Evolutionary conservation across 2,113 vertebrate genomes (phyloP), one percentile per base, ranked within the genome.

Genomic region (Corythornis madagascariensis): DNA sequence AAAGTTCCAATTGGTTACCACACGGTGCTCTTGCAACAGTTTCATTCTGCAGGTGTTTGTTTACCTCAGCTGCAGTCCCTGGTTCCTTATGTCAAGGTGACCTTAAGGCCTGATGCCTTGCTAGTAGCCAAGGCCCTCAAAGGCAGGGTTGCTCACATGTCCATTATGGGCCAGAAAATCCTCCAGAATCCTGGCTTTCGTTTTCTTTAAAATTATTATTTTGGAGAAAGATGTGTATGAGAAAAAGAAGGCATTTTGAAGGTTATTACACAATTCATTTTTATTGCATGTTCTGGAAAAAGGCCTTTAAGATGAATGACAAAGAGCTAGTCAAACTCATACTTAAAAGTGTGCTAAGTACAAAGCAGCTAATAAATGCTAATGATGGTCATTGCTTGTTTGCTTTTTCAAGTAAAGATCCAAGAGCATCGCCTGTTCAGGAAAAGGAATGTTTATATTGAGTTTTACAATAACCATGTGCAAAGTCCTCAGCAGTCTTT

Each of bases 281-380:
- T 88, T 48, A 33, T 31, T 86, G 8, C 6, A 21, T 18, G 5
- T 56, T 94, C 89, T 77, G n/a, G 55, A 95, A 94, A 60, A 67
- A 92, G 57, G 13, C 25, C 17, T 42, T 73, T n/a, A 18, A 71
- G 57, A 70, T 75, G 55, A 78, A 88, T 94, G 67, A 28, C 28
- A 76, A 93, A 83, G 31, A 38, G 3, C 6, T 63, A 65, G 24
- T 64, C 38, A 88, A 70, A 92, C 19, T 42, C 43, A 33, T 40
- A 33, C 13, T 28, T 72, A 26, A 56, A 59, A 89, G 3, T 47
- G 35, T 17, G 10, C 13, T 65, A 29, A 86, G 20, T 71, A 81
- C 42, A 91, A 91, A 94, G 65, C 19, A 75, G 40, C 64, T 88
- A 93, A 77, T 63, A 90, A 88, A 88, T 71, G 59, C 8, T 93